These are phyloP conservation scores for Micromesistius poutassou DNA, from an alignment of 2,797 vertebrate species.

Conservation along the genomic window DNA sequence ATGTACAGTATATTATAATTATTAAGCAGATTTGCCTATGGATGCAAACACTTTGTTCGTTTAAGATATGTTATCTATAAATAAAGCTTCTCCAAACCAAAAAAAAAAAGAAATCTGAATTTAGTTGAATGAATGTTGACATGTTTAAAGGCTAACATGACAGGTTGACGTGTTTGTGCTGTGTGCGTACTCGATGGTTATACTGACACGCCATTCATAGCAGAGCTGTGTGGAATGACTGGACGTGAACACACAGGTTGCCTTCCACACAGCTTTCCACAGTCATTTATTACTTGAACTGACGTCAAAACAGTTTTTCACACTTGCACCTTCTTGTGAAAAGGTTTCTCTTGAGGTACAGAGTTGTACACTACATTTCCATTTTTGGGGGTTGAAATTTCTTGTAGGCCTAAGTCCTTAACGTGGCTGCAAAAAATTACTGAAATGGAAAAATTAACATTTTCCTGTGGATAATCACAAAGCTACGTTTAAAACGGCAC, in stretches of 20 bases:
- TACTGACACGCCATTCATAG: background rate
- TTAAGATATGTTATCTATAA: background rate
- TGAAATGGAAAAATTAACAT: background rate
- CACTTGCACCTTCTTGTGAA: background rate
- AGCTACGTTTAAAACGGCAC: background rate
- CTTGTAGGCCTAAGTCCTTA: background rate
- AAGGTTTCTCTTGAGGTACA: background rate
- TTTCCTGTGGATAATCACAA: background rate
- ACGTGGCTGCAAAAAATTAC: background rate
- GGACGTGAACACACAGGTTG: background rate
- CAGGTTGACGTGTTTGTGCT: no score
- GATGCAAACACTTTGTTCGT: background rate
- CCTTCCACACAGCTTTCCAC: background rate
- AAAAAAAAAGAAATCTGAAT: background rate
- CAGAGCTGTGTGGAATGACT: background rate
- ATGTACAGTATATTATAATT: no score
- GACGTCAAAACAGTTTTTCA: background rate
- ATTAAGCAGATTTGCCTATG: no score
- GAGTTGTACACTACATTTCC: background rate
- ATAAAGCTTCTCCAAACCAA: no score
- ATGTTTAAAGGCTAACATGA: background rate
- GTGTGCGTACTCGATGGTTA: background rate
- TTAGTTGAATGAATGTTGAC: background rate
- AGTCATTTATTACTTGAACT: background rate
- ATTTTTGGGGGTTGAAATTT: background rate